phyloP scores from a whole-genome alignment of 2,888 invertebrate genomes.

The Atethmia centrago region DNA sequence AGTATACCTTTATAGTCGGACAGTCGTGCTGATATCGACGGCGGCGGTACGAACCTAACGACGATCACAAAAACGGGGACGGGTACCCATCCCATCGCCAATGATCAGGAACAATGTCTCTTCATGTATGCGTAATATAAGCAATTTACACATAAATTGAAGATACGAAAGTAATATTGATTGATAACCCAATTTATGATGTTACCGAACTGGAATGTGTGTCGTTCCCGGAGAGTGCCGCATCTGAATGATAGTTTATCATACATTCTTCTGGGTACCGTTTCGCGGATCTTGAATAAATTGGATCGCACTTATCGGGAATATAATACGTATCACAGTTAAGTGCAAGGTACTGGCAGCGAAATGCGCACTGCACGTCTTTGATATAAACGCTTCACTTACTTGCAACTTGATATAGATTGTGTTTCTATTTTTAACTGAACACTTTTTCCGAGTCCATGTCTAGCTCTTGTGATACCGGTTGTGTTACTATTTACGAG shows the following conservation, averaged over 20 bases:
- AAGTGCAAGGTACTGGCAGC: slow-evolving; percentile 63
- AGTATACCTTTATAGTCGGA: slow-evolving; percentile 76
- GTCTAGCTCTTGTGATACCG: slow-evolving; percentile 40
- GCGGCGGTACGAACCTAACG: slow-evolving; percentile 45
- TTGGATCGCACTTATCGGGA: slow-evolving; percentile 75
- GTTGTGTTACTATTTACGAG: slow-evolving; percentile 30
- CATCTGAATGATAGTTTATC: slow-evolving; percentile 74
- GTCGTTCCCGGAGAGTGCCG: slow-evolving; percentile 64
- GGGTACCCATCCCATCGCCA: slow-evolving; percentile 60
- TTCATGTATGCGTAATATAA: slow-evolving; percentile 69
- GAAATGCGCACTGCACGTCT: slow-evolving; percentile 47
- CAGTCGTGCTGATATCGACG: slow-evolving; percentile 66
- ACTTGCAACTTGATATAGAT: slow-evolving; percentile 55
- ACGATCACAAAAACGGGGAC: slow-evolving; percentile 60
- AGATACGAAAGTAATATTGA: slow-evolving; percentile 79
- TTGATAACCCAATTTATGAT: slow-evolving; percentile 80
- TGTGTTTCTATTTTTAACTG: slow-evolving; percentile 49
- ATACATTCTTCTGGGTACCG: slow-evolving; percentile 71
- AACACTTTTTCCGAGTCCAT: slow-evolving; percentile 33
- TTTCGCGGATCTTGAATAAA: slow-evolving; percentile 74
- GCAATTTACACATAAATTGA: slow-evolving; percentile 75
- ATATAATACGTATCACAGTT: slow-evolving; percentile 68
- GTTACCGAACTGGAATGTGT: slow-evolving; percentile 69
- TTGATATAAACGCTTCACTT: slow-evolving; percentile 54
- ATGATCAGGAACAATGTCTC: slow-evolving; percentile 67